These are phyloP conservation scores for Acropternis orthonyx DNA, from an alignment of 2,797 vertebrate genomes.

Conservation along the genomic window DNA sequence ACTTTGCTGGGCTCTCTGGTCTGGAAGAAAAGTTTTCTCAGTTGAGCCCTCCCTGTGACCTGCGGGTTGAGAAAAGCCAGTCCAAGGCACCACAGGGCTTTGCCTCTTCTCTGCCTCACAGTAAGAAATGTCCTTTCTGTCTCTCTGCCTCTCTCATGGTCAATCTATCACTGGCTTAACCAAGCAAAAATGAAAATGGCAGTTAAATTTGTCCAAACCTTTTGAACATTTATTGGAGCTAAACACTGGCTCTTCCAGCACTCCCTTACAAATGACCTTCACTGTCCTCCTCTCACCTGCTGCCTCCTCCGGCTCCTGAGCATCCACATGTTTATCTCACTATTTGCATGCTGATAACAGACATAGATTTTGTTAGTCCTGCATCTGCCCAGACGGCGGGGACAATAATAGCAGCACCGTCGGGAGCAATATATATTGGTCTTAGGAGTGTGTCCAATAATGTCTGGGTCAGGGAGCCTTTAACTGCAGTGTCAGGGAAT, in stretches of 20 bases:
- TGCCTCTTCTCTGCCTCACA: neutral
- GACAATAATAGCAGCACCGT: constrained; percentile 50
- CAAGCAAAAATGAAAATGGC: neutral
- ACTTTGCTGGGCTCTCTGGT: neutral
- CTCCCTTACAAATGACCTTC: constrained; percentile 41
- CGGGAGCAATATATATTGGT: neutral
- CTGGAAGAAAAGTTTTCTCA: neutral
- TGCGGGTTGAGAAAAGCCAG: neutral
- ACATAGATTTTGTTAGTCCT: constrained; percentile 48
- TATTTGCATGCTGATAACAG: constrained; percentile 53
- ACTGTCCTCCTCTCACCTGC: constrained; percentile 41
- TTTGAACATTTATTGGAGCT: neutral
- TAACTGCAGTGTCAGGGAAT: constrained; percentile 72
- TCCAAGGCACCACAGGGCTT: neutral
- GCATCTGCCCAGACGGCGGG: constrained; percentile 45
- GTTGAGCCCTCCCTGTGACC: neutral
- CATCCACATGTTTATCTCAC: constrained; percentile 15
- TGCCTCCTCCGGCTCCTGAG: constrained; percentile 31
- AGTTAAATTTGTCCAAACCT: neutral
- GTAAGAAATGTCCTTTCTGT: neutral
- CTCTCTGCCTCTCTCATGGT: neutral
- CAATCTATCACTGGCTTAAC: neutral
- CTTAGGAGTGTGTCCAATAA: constrained; percentile 54
- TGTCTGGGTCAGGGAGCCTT: constrained; percentile 71
- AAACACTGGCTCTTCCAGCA: neutral